Conservation (phyloP, 2,113 vertebrate genomes). For the Tylochromis polylepis region DNA sequence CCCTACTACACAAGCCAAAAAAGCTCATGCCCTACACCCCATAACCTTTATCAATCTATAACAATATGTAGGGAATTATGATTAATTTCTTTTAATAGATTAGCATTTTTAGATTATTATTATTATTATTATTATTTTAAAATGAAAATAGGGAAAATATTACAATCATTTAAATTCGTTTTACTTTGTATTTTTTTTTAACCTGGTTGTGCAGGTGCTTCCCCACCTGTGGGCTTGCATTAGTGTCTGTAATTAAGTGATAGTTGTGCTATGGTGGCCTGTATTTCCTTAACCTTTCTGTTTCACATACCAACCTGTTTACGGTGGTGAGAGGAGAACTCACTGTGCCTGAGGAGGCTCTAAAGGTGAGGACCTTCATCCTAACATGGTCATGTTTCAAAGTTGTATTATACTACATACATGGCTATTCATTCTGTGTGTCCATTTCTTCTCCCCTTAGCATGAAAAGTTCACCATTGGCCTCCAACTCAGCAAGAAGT, state of each 20-base stretch:
- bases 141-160: neutral
- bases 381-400: neutral
- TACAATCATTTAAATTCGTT: neutral
- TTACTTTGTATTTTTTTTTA: neutral
- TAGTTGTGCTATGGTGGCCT: neutral
- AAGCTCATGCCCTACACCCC: neutral
- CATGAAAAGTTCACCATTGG: slow-evolving; percentile 99
- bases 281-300: slow-evolving; percentile 71
- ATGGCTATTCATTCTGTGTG: neutral
- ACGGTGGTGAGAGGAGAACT: slow-evolving; percentile 94
- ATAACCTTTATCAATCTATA: neutral
- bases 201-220: neutral
- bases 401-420: neutral
- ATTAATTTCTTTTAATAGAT: neutral
- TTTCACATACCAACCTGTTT: slow-evolving; percentile 96
- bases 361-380: slow-evolving; percentile 80
- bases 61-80: neutral
- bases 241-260: neutral
- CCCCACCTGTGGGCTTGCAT: neutral
- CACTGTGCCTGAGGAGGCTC: slow-evolving; percentile 94
- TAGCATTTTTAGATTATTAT: neutral
- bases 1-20: neutral
- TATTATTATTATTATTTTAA: neutral
- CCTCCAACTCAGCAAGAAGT: slow-evolving; percentile 89
- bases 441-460: slow-evolving; percentile 61